phyloP scores from a whole-genome alignment of 2,888 invertebrate genomes.

The Anagyrus pseudococci region DNA sequence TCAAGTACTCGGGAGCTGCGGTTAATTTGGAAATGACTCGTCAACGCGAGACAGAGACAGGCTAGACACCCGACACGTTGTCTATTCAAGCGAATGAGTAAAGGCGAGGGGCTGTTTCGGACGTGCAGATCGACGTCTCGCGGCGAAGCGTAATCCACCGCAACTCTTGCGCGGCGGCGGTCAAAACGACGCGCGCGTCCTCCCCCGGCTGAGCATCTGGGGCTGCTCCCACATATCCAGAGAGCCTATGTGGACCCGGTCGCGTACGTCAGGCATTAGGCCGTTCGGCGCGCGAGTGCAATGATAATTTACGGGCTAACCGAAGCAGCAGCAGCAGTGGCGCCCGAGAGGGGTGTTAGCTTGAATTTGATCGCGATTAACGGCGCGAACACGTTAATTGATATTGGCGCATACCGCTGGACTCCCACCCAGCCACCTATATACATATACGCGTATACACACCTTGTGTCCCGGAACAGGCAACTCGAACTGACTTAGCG shows the following conservation, averaged over 20 bases:
- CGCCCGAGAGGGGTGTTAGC: conserved; percentile 11
- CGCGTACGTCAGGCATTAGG: conserved; percentile 25
- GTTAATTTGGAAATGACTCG: no score
- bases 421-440: not conserved
- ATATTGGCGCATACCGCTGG: conserved; percentile 29
- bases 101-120: no score
- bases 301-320: conserved; percentile 33
- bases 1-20: no score
- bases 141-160: conserved; percentile 13
- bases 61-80: no score
- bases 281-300: conserved; percentile 20
- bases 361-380: conserved; percentile 35
- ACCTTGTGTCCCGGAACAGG: not conserved
- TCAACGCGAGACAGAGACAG: no score
- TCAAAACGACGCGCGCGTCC: conserved; percentile 11
- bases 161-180: conserved; percentile 28
- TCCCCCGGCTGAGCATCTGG: no score
- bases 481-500: not conserved
- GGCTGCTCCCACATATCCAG: not conserved
- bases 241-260: not conserved
- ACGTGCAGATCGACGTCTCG: no score
- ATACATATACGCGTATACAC: not conserved
- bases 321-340: conserved; percentile 7
- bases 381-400: conserved; percentile 35
- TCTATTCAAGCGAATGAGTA: no score